Conservation (phyloP, 1,140 invertebrate species). For the Drosophila lini region DNA sequence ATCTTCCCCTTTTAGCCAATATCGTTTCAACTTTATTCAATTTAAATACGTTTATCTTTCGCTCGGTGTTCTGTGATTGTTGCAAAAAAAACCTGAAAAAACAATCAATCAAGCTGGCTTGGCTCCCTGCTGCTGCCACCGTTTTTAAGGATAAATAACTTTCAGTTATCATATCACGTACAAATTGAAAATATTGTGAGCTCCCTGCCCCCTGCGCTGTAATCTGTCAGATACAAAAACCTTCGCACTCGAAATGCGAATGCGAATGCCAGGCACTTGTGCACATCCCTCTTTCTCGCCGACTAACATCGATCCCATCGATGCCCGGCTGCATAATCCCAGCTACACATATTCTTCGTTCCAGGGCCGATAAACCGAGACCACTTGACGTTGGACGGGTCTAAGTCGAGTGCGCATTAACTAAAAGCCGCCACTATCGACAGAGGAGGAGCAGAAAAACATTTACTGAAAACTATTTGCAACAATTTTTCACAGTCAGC, state of each 20-base stretch:
- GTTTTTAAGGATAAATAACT: conserved; percentile 32
- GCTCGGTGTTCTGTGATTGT: conserved; percentile 22
- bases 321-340: conserved; percentile 51
- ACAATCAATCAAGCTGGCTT: conserved; percentile 38
- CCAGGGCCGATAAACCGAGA: conserved; percentile 41
- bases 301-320: conserved; percentile 70
- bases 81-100: neutral
- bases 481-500: conserved; percentile 82
- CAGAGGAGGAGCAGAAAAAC: conserved; percentile 45
- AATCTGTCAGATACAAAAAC: conserved; percentile 48
- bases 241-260: conserved; percentile 38
- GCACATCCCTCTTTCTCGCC: conserved; percentile 36
- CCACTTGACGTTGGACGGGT: conserved; percentile 49
- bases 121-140: conserved; percentile 27
- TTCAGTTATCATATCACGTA: conserved; percentile 64
- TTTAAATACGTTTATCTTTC: conserved; percentile 32
- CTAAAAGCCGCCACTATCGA: conserved; percentile 73
- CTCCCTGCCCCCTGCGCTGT: conserved; percentile 17
- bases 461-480: conserved; percentile 81
- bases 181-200: conserved; percentile 58
- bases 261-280: conserved; percentile 59
- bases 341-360: conserved; percentile 22
- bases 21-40: conserved; percentile 25
- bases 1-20: neutral
- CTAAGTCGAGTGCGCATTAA: conserved; percentile 61